Evolutionary conservation across 2,888 invertebrate species (phyloP).

Genomic region (Cantharis rustica): DNA sequence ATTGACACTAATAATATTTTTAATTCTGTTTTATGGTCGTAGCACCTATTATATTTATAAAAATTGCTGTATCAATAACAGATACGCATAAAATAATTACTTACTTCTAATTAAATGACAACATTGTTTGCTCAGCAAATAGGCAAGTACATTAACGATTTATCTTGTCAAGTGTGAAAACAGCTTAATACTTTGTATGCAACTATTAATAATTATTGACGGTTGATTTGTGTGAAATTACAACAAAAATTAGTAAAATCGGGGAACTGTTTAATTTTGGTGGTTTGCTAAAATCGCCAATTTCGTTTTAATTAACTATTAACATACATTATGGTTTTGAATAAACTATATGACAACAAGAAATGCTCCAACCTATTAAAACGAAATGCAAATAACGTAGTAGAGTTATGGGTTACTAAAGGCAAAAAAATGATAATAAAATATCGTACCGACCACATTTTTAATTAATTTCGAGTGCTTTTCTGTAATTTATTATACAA

Average conservation of each 20-base stretch:
- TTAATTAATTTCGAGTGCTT: not conserved
- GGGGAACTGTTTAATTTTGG: too few relatives aligned
- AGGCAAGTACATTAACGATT: not conserved
- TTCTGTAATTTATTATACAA: constrained; percentile 1
- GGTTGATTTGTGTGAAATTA: not conserved
- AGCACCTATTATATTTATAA: not conserved
- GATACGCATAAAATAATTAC: not conserved
- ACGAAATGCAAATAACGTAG: not conserved
- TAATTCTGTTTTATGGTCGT: not conserved
- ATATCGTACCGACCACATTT: not conserved
- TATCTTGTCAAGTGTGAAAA: not conserved
- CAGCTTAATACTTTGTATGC: not conserved
- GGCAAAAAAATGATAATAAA: not conserved
- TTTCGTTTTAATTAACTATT: not conserved
- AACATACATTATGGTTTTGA: not conserved
- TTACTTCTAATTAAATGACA: not conserved
- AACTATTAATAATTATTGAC: not conserved
- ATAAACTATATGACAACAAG: not conserved
- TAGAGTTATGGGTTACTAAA: not conserved
- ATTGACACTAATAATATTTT: not conserved
- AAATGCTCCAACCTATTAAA: not conserved
- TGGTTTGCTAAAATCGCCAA: not conserved
- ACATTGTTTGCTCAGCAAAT: not conserved
- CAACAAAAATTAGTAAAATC: not conserved
- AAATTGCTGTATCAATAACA: not conserved